Evolutionary conservation across 2,113 vertebrate genomes (phyloP).

Genomic region (Glaucidium brasilianum): DNA sequence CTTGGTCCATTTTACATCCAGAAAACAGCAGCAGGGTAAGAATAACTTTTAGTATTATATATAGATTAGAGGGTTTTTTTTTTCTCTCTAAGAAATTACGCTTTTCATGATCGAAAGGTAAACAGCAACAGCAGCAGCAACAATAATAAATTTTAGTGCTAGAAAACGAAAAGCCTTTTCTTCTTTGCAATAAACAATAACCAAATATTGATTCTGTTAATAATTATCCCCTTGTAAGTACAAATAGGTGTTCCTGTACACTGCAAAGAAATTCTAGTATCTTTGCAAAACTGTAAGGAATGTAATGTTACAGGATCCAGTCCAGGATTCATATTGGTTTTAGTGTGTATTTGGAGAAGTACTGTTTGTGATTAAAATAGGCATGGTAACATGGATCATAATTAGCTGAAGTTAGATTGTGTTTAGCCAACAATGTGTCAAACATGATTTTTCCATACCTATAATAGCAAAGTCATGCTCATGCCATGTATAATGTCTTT

Average conservation of each 20-base stretch:
- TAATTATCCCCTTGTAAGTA: background rate
- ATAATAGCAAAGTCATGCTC: background rate
- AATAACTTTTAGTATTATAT: background rate
- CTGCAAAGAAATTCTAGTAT: background rate
- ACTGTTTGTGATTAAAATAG: background rate
- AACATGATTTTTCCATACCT: background rate
- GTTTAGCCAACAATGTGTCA: background rate
- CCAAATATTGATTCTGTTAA: background rate
- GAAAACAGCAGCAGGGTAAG: background rate
- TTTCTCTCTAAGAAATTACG: background rate
- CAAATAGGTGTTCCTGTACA: background rate
- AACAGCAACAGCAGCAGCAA: background rate
- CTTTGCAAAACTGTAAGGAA: background rate
- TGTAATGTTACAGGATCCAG: background rate
- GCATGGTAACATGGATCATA: background rate
- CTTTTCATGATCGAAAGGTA: background rate
- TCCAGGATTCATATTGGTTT: background rate
- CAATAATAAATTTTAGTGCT: background rate
- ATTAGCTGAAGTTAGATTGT: background rate
- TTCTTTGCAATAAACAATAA: background rate
- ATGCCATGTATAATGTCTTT: background rate
- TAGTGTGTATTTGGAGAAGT: background rate
- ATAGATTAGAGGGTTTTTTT: background rate
- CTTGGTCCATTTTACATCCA: background rate
- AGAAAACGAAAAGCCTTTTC: background rate